Conservation (phyloP, 2,888 invertebrate genomes). For the Apocheima hispidaria region DNA sequence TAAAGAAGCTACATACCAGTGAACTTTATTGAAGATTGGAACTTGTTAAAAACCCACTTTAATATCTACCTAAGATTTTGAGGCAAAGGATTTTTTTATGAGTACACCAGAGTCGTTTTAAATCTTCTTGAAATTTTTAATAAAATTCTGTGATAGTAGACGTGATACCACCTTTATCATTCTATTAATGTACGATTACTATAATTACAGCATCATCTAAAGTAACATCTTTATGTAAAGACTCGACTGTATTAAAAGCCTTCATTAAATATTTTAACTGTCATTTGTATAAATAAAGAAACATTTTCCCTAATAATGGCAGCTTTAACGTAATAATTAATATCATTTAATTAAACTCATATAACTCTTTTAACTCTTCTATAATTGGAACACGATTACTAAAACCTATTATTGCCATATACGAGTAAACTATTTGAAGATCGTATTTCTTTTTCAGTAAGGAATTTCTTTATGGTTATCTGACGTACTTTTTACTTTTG, state of each 20-base stretch:
- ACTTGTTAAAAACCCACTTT: neutral
- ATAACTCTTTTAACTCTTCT: conserved; percentile 4
- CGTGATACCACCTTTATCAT: conserved; percentile 81
- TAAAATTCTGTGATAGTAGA: conserved; percentile 86
- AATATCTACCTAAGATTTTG: conserved; percentile 1
- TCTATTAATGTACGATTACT: conserved; percentile 56
- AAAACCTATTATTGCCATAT: neutral
- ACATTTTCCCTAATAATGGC: conserved; percentile 22
- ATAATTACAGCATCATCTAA: conserved; percentile 36
- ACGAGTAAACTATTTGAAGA: neutral
- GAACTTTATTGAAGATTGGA: neutral
- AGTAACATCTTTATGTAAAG: conserved; percentile 34
- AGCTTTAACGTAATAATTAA: conserved; percentile 16
- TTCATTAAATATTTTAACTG: conserved; percentile 27
- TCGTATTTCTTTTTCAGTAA: neutral
- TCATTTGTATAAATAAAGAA: conserved; percentile 37
- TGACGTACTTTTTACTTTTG: neutral
- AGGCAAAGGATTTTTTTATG: conserved; percentile 46
- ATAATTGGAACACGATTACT: neutral
- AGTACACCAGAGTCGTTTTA: conserved; percentile 62
- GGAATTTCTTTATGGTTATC: neutral
- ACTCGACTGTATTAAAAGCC: conserved; percentile 24
- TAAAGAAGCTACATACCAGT: neutral
- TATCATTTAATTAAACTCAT: conserved; percentile 11
- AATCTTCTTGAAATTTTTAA: conserved; percentile 70